Conservation (phyloP, 2,797 vertebrate species). For the Chelidonichthys spinosus region DNA sequence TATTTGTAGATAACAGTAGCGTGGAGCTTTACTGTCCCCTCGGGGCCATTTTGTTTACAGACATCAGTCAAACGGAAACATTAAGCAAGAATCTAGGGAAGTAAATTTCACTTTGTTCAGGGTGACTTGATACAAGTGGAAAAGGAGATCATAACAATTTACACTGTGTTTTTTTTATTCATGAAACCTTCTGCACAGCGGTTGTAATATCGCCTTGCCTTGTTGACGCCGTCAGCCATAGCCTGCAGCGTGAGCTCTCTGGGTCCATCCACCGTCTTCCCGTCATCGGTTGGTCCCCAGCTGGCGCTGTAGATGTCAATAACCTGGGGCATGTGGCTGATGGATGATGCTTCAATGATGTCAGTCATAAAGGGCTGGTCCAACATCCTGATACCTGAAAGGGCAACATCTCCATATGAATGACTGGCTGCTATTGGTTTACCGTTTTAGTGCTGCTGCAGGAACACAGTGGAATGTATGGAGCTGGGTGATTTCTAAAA, state of each 20-base stretch:
- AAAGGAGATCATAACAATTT: not conserved
- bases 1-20: not conserved
- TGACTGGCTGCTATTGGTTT: not conserved
- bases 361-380: conserved; percentile 99
- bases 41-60: not conserved
- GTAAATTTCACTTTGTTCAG: not conserved
- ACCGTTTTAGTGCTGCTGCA: not conserved
- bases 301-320: conserved; percentile 99
- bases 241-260: conserved; percentile 97
- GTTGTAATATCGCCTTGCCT: conserved; percentile 80
- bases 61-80: not conserved
- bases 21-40: not conserved
- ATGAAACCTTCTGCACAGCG: not conserved
- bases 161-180: not conserved
- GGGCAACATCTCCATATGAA: conserved; percentile 6
- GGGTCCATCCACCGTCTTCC: conserved; percentile 97
- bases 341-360: conserved; percentile 98
- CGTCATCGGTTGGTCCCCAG: conserved; percentile 99
- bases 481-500: not conserved
- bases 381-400: conserved; percentile 95
- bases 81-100: not conserved
- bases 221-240: conserved; percentile 98
- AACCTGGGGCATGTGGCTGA: conserved; percentile 98
- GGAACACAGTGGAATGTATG: not conserved
- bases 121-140: not conserved